Percentiles rank a stretch among this genome's conserved stretches.
Conservation (phyloP, 2,113 vertebrate genomes). For the Phodopus roborovskii region DNA sequence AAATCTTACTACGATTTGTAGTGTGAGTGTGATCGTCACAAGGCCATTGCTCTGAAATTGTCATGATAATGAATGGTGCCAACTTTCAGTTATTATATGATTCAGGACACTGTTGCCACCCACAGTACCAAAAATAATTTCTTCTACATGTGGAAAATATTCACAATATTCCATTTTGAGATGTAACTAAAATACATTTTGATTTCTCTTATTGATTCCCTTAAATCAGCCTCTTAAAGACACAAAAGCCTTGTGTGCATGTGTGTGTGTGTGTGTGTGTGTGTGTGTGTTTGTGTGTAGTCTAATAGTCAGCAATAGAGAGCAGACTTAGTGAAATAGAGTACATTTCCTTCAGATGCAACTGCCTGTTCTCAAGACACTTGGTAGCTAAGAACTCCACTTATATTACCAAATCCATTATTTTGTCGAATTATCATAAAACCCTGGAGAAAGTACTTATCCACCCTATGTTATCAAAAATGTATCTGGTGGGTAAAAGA, state of each 20-base stretch:
- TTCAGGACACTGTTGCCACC: slow-evolving; percentile 23
- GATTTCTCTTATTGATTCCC: neutral
- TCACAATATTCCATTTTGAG: neutral
- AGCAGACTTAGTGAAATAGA: neutral
- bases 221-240: slow-evolving; percentile 13
- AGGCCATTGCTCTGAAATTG: slow-evolving; percentile 42
- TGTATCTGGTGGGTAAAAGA: neutral
- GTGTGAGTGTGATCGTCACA: neutral
- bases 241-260: neutral
- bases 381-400: neutral
- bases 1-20: neutral
- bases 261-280: too few species aligned
- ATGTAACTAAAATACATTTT: neutral
- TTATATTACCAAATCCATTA: neutral
- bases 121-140: neutral
- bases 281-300: neutral
- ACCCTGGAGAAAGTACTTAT: neutral
- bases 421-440: neutral
- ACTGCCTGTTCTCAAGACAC: neutral
- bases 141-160: neutral
- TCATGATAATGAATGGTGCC: slow-evolving; percentile 49
- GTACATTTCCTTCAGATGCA: neutral
- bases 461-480: neutral
- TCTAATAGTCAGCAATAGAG: neutral
- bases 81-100: neutral